A percentile compares a stretch with the other conserved stretches of the same genome.
phyloP scores from a whole-genome alignment of 2,113 vertebrate genomes.

The Maccullochella peelii region DNA sequence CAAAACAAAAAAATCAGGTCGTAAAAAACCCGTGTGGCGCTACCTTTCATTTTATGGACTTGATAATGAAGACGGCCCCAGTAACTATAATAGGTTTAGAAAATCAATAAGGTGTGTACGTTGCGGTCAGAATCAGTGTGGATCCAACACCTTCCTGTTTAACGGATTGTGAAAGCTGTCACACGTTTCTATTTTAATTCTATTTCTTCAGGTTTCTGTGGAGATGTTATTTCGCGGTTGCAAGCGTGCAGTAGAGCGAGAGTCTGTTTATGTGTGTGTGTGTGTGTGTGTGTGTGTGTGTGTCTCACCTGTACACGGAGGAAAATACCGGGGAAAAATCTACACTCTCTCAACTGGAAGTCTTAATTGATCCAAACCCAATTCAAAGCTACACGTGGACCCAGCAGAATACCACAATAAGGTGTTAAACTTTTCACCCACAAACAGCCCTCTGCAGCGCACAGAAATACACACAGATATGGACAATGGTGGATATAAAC shows the following conservation, averaged over 20 bases:
- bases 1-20: not conserved
- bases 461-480: not conserved
- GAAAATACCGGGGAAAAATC: conserved; percentile 17
- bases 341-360: conserved; percentile 27
- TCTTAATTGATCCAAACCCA: conserved; percentile 50
- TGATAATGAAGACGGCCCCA: conserved; percentile 9
- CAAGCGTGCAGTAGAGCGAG: conserved; percentile 3
- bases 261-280: not conserved
- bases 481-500: not conserved
- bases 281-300: not conserved
- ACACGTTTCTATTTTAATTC: conserved; percentile 19
- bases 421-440: conserved; percentile 28
- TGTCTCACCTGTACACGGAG: conserved; percentile 43
- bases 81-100: conserved; percentile 3
- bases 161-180: not conserved
- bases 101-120: conserved; percentile 43
- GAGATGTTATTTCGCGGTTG: not conserved
- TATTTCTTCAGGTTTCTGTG: conserved; percentile 22
- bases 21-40: not conserved
- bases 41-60: conserved; percentile 36
- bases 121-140: not conserved
- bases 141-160: not conserved
- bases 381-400: conserved; percentile 38
- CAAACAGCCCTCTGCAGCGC: conserved; percentile 16
- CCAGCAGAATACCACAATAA: conserved; percentile 35